Evolutionary conservation across 2,113 vertebrate species (phyloP).

Genomic region (Bubo blakistoni): DNA sequence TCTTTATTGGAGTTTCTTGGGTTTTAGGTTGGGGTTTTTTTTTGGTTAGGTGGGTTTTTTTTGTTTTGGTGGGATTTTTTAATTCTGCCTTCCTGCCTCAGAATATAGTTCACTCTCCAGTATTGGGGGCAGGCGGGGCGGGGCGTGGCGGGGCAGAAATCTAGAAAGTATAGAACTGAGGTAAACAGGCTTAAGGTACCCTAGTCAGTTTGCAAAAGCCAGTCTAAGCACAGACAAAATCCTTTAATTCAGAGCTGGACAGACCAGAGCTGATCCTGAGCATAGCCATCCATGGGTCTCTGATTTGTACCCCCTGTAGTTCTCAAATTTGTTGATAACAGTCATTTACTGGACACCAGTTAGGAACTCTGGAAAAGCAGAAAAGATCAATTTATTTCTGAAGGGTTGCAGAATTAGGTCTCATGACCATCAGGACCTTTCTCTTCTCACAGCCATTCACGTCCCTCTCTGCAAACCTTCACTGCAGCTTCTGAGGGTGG

Average conservation of each 20-base stretch:
- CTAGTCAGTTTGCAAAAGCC: neutral
- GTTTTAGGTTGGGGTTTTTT: neutral
- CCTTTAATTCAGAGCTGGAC: neutral
- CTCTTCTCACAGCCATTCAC: neutral
- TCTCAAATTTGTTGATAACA: neutral
- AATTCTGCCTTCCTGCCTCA: neutral
- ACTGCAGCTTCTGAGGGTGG: neutral
- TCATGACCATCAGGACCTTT: accelerated
- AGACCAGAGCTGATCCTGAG: neutral
- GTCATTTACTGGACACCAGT: neutral
- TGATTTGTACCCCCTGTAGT: neutral
- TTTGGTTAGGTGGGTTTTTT: neutral
- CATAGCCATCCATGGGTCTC: neutral
- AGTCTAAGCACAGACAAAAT: neutral
- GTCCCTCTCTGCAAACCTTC: neutral
- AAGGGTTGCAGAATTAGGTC: neutral
- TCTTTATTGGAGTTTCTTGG: neutral
- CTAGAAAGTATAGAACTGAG: neutral
- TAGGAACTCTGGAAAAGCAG: neutral
- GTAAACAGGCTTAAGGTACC: neutral
- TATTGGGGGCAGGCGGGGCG: neutral
- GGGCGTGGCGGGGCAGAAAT: neutral
- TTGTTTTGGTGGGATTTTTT: neutral
- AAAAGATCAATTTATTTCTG: neutral
- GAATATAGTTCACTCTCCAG: neutral